Evolutionary conservation across 2,888 invertebrate genomes (phyloP).

Genomic region (Ischnura elegans): DNA sequence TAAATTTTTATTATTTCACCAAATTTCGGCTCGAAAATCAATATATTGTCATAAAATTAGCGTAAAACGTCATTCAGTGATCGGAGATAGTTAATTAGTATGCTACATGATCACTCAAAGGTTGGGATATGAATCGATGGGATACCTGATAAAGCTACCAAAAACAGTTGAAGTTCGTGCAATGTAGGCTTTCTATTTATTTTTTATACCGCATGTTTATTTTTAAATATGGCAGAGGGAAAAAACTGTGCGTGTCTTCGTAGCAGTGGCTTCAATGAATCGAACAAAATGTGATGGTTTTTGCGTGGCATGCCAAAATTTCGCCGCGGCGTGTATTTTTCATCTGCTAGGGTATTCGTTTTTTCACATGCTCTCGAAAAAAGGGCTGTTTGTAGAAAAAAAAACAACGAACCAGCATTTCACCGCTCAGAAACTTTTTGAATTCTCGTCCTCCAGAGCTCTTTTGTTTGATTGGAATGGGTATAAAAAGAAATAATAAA

Average conservation of each 20-base stretch:
- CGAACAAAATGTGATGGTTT: not conserved
- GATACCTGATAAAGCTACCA: too few relatives aligned
- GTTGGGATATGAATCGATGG: too few relatives aligned
- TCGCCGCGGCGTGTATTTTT: not conserved
- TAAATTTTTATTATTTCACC: too few relatives aligned
- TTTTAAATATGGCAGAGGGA: not conserved
- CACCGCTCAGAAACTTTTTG: conserved; percentile 1
- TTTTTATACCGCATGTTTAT: too few relatives aligned
- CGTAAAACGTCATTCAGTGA: too few relatives aligned
- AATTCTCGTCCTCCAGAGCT: conserved; percentile 40
- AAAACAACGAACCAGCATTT: not conserved
- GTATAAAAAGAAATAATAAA: not conserved
- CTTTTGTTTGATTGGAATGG: conserved; percentile 52
- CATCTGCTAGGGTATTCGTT: not conserved
- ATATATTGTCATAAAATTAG: too few relatives aligned
- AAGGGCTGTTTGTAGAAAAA: not conserved
- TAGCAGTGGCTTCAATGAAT: not conserved
- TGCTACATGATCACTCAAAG: too few relatives aligned
- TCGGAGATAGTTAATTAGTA: too few relatives aligned
- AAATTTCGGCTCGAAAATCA: too few relatives aligned
- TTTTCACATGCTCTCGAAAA: not conserved
- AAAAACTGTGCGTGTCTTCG: not conserved
- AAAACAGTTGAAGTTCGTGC: not conserved
- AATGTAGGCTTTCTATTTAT: too few relatives aligned
- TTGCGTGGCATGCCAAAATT: not conserved